Conservation (phyloP, 2,888 invertebrate genomes). For the Dryobota labecula region DNA sequence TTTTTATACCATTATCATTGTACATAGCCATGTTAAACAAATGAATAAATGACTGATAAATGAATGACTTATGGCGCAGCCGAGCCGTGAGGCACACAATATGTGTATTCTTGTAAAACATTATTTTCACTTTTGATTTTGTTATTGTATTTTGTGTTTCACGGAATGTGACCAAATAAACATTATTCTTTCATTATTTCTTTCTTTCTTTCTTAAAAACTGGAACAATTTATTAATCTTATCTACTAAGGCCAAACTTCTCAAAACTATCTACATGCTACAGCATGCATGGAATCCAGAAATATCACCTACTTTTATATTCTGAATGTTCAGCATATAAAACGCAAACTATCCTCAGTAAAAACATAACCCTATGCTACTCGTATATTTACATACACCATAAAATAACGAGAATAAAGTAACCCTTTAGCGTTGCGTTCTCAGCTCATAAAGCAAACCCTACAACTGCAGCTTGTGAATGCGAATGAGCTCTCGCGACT, state of each 20-base stretch:
- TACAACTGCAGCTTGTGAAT: conserved; percentile 56
- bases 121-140: too few relatives aligned
- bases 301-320: conserved; percentile 1
- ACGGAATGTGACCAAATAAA: too few relatives aligned
- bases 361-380: conserved; percentile 18
- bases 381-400: conserved; percentile 18
- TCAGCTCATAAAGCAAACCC: conserved; percentile 69
- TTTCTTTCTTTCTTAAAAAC: too few relatives aligned
- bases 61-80: too few relatives aligned
- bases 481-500: conserved; percentile 52
- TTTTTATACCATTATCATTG: too few relatives aligned
- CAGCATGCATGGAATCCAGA: not conserved
- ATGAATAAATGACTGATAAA: too few relatives aligned
- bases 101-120: too few relatives aligned
- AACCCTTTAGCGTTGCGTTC: conserved; percentile 62
- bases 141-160: too few relatives aligned
- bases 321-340: not conserved
- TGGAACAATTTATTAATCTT: not conserved
- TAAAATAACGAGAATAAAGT: conserved; percentile 60
- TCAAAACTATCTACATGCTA: not conserved
- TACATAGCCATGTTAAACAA: too few relatives aligned
- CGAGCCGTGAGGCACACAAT: too few relatives aligned
- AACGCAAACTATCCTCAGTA: not conserved
- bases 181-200: too few relatives aligned
- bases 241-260: not conserved